Percentiles rank a stretch among this genome's conserved stretches.
phyloP scores from a whole-genome alignment of 2,113 vertebrate genomes.

The Chlamydotis undulata region DNA sequence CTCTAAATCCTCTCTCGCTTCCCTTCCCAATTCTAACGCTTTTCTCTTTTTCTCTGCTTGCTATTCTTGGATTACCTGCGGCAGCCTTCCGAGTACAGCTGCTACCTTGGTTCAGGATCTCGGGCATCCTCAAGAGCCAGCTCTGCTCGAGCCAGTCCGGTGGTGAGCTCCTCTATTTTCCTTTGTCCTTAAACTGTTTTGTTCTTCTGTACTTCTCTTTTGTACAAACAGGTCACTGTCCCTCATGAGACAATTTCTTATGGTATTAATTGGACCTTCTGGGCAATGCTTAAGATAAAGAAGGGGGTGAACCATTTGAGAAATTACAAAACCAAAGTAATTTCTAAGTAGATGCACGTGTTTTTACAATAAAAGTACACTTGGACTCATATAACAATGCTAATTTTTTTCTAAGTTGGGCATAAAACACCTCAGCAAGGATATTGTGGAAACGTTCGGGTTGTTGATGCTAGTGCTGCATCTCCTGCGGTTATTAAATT shows the following conservation, averaged over 20 bases:
- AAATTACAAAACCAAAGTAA: neutral
- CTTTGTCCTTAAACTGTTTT: neutral
- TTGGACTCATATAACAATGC: neutral
- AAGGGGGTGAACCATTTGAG: neutral
- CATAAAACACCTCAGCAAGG: neutral
- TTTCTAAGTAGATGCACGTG: neutral
- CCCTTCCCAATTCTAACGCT: slow-evolving; percentile 38
- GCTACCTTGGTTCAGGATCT: slow-evolving; percentile 86
- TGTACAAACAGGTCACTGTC: neutral
- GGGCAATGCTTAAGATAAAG: neutral
- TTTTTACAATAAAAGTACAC: neutral
- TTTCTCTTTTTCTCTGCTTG: slow-evolving; percentile 61
- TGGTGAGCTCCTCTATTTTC: slow-evolving; percentile 83
- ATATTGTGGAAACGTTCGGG: neutral
- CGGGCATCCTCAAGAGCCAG: slow-evolving; percentile 92
- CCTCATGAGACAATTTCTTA: fast-evolving
- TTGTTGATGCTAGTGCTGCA: neutral
- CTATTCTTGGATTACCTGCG: neutral
- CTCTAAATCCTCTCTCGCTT: neutral
- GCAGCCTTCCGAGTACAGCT: slow-evolving; percentile 88
- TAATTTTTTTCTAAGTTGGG: neutral
- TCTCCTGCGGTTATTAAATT: neutral
- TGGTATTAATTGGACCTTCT: neutral
- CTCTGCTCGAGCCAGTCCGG: slow-evolving; percentile 94
- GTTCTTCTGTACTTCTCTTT: neutral